Evolutionary conservation across 2,113 vertebrate genomes (phyloP).

Genomic region (Psophia crepitans): DNA sequence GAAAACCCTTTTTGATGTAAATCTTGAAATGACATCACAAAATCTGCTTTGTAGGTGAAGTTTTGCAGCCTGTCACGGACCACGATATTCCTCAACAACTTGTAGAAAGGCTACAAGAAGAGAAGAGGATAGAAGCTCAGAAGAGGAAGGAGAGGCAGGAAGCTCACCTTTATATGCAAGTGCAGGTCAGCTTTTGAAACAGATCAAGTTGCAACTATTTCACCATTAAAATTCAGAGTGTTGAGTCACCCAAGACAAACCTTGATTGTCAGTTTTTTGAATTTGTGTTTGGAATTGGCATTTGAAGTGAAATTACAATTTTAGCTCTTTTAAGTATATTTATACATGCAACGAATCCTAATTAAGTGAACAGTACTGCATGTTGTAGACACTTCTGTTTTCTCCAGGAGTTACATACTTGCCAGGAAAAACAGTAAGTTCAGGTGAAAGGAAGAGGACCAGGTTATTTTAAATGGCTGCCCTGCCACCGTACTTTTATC

Average conservation of each 20-base stretch:
- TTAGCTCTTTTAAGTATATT: neutral
- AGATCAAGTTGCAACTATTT: neutral
- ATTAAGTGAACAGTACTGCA: neutral
- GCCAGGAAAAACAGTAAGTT: neutral
- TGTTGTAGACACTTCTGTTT: neutral
- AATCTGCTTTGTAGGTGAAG: constrained; percentile 81
- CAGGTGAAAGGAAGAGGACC: neutral
- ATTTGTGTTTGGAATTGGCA: neutral
- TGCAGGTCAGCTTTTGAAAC: constrained; percentile 83
- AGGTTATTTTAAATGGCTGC: neutral
- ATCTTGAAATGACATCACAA: neutral
- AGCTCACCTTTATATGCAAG: constrained; percentile 99
- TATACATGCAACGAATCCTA: neutral
- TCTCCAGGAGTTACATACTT: neutral
- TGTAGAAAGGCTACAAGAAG: constrained; percentile 95
- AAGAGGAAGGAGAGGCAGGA: constrained; percentile 98
- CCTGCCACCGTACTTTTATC: neutral
- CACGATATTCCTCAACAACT: constrained; percentile 97
- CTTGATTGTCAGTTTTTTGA: neutral
- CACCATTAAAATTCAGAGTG: neutral
- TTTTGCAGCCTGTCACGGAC: constrained; percentile 92
- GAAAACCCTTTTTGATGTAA: neutral
- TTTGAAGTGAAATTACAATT: neutral
- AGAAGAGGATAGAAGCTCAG: constrained; percentile 98
- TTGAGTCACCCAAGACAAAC: neutral